Conservation (phyloP, 1,140 invertebrate species). For the Rhopalosiphum maidis region DNA sequence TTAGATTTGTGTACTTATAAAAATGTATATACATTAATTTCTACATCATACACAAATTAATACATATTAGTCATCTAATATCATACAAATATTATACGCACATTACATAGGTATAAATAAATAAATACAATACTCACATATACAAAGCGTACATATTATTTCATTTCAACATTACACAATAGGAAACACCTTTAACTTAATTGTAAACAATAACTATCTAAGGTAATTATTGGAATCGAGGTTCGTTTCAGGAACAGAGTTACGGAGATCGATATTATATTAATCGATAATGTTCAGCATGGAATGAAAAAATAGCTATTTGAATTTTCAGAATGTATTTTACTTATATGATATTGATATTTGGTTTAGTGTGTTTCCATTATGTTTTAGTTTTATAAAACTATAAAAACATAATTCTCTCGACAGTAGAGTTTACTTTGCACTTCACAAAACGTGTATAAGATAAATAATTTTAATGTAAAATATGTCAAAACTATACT, state of each 20-base stretch:
- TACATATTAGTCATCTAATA: neutral
- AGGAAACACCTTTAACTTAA: neutral
- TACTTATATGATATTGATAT: neutral
- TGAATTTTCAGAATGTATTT: neutral
- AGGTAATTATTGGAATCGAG: neutral
- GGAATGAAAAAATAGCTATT: neutral
- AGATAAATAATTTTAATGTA: neutral
- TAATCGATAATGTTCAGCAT: neutral
- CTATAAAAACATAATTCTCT: neutral
- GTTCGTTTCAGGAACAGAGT: neutral
- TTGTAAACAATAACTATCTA: neutral
- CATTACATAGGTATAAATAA: neutral
- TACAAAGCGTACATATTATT: neutral
- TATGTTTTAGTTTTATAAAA: neutral
- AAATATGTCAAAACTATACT: neutral
- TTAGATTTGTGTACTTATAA: too few relatives aligned
- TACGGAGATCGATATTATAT: neutral
- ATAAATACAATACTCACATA: neutral
- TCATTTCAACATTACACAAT: neutral
- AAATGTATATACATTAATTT: too few relatives aligned
- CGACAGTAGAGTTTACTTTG: neutral
- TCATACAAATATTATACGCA: neutral
- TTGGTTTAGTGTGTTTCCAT: neutral
- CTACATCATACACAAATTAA: neutral
- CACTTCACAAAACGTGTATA: neutral